Base-by-base conservation (phyloP, 2,797 vertebrate genomes). In the Gambelia wislizenii region DNA sequence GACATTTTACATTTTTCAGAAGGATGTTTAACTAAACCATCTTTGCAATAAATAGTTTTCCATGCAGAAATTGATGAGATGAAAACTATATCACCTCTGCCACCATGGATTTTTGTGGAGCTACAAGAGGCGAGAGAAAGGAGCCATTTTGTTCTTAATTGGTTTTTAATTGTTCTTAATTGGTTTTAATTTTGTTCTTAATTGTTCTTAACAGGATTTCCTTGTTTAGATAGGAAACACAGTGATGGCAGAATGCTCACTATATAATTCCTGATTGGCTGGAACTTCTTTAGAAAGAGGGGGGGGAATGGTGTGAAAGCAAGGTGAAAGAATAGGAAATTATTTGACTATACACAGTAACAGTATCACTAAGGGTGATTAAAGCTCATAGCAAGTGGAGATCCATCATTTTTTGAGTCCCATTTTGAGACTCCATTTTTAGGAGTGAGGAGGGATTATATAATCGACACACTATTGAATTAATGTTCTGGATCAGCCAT, bases 31-130 rank as follows among this genome's bases (percentile, higher is more conserved):
- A 87, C 82, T 64, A 42, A 78, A n/a, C 74, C 74, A 80, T 47
- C 85, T 72, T 1, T 16, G 83, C 89, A 18, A 14, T 22, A n/a
- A 64, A 84, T 0, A 1, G 52, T 42, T 88, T 47, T n/a, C 64
- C 39, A 7, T 39, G 33, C 2, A 61, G n/a, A 89, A 80, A 80
- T 7, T 49, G 67, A 84, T 42, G 0, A 0, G 1, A 7, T 2
- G 84, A 44, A 56, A 85, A 91, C n/a, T 16, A 81, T 64, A 42
- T 47, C 47, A 27, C 6, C n/a, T 14, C 0, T 39, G 6, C 64
- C 33, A 8, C 59, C 18, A 84, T 83, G 61, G 13, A 16, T 72
- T 56, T n/a, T 74, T 42, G 2, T 56, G 14, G 69, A 70, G 4
- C n/a, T 70, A 18, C 16, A 56, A 56, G 56, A 22, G 56, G 20